These are phyloP conservation scores for Lepidurus packardi DNA, from an alignment of 1,140 invertebrate genomes.

Conservation along the genomic window DNA sequence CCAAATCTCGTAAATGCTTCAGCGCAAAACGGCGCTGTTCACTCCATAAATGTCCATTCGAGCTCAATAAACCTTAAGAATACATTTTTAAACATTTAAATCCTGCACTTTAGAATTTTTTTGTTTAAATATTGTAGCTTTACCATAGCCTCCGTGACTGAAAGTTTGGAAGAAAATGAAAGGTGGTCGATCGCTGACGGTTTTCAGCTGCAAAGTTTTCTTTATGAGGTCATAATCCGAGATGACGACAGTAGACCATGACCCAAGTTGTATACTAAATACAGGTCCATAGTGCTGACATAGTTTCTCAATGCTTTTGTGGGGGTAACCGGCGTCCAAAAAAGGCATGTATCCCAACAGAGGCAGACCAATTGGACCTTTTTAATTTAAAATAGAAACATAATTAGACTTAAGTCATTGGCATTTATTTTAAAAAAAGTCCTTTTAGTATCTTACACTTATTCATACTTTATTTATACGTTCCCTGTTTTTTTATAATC, in stretches of 20 bases:
- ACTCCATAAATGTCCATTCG: constrained; percentile 34
- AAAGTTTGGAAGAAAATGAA: constrained; percentile 16
- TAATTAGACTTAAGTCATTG: no score
- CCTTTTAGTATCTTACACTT: no score
- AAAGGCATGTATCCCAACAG: constrained; percentile 23
- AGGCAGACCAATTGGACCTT: constrained; percentile 23
- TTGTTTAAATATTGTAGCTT: background rate
- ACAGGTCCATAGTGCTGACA: background rate
- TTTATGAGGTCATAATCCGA: constrained; percentile 26
- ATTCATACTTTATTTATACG: no score
- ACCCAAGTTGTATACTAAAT: constrained; percentile 19
- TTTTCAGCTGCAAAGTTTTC: background rate
- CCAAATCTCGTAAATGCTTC: constrained; percentile 36
- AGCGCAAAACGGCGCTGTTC: constrained; percentile 38
- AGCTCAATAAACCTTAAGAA: background rate
- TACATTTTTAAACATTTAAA: no score
- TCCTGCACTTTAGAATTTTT: no score
- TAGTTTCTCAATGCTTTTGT: constrained; percentile 29
- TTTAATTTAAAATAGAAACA: no score
- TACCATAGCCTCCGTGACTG: constrained; percentile 27
- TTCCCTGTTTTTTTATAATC: no score
- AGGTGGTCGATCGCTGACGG: background rate
- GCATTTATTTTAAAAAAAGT: no score
- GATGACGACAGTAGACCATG: constrained; percentile 17
- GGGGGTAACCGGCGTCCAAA: background rate